phyloP scores from a whole-genome alignment of 2,113 vertebrate species.

The Callochromis pleurospilus region DNA sequence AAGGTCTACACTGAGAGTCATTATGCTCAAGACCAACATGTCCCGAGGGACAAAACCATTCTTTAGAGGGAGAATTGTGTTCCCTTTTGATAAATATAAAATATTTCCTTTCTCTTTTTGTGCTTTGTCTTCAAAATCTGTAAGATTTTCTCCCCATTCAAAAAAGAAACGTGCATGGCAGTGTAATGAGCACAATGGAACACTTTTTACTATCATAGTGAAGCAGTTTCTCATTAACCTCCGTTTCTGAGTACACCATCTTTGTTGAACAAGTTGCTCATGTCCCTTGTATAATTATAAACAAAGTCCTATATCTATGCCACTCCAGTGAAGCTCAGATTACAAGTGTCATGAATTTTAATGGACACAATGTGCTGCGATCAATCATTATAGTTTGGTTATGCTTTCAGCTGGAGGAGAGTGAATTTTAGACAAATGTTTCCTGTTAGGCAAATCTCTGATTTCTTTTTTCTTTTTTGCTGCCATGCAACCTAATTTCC shows the following conservation, averaged over 20 bases:
- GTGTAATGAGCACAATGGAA: background rate
- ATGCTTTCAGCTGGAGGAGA: conserved; percentile 6
- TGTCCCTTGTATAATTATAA: conserved; percentile 41
- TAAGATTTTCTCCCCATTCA: background rate
- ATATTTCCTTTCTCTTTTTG: conserved; percentile 3
- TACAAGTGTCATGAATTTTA: conserved; percentile 43
- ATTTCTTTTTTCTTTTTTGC: background rate
- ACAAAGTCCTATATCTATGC: conserved; percentile 1
- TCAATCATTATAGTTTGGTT: conserved; percentile 32
- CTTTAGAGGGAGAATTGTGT: conserved; percentile 36
- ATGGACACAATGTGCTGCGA: conserved; percentile 9
- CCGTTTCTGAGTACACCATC: conserved; percentile 23
- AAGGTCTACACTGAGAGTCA: conserved; percentile 59
- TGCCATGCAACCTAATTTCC: background rate
- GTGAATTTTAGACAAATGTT: conserved; percentile 6
- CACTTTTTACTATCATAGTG: background rate
- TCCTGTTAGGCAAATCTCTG: background rate
- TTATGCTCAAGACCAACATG: conserved; percentile 59
- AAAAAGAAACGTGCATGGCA: background rate
- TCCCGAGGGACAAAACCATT: conserved; percentile 43
- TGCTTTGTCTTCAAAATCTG: background rate
- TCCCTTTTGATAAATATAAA: conserved; percentile 19
- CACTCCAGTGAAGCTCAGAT: background rate
- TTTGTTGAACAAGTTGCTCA: conserved; percentile 34
- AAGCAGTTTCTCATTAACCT: conserved; percentile 21